Percentiles rank a stretch among this genome's conserved stretches.
Evolutionary conservation across 2,113 vertebrate genomes (phyloP).

Genomic region (Grammomys dolichurus): DNA sequence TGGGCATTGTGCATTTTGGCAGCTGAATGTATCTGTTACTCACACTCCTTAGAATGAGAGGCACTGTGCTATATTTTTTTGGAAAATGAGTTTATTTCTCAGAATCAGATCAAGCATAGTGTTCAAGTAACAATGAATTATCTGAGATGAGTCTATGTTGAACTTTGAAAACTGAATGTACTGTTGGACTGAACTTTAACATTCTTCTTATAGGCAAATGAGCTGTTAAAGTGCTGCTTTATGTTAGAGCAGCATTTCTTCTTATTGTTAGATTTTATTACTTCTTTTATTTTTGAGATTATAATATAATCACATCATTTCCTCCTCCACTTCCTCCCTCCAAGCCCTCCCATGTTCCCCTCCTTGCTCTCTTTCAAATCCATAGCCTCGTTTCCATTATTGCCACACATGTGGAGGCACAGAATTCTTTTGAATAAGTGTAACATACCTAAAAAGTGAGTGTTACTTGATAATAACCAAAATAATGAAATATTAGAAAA

Average conservation of each 20-base stretch:
- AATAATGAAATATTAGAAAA: constrained; percentile 58
- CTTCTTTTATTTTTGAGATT: not conserved
- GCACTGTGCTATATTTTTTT: constrained; percentile 81
- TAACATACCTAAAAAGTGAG: constrained; percentile 44
- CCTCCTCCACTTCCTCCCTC: not conserved
- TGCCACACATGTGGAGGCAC: not conserved
- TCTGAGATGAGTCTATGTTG: constrained; percentile 66
- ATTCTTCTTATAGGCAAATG: constrained; percentile 73
- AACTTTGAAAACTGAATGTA: constrained; percentile 74
- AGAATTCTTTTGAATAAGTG: constrained; percentile 67
- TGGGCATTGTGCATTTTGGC: constrained; percentile 77
- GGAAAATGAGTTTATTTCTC: constrained; percentile 85
- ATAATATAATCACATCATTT: constrained; percentile 5
- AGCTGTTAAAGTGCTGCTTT: constrained; percentile 65
- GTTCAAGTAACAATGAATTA: constrained; percentile 81
- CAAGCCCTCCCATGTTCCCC: not conserved
- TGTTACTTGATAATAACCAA: constrained; percentile 67
- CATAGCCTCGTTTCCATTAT: not conserved
- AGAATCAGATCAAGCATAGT: constrained; percentile 78
- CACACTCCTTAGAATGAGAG: constrained; percentile 78
- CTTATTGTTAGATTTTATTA: not conserved
- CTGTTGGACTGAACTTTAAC: constrained; percentile 38
- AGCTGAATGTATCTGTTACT: constrained; percentile 73
- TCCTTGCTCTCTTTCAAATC: not conserved
- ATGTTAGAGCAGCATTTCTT: constrained; percentile 56